Evolutionary conservation across 2,113 vertebrate genomes (phyloP), one percentile per base, ranked within the genome.

Genomic region (Leucopsar rothschildi): DNA sequence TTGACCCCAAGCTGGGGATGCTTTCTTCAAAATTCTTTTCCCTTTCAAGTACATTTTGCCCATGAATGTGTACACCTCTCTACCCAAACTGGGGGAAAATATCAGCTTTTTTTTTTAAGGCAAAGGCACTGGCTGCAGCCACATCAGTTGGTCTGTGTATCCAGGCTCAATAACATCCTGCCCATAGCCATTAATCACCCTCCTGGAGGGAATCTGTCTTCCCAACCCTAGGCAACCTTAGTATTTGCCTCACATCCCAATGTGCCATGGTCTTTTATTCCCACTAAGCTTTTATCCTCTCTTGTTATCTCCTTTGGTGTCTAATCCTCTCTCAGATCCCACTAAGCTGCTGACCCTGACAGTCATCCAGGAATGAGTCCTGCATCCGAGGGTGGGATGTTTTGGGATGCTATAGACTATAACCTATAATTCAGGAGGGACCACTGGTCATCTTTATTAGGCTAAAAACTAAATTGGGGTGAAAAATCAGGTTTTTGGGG

Each of bases 381-480:
- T 56, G 52, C 59, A n/a, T 47, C 55, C 2, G 0, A 44, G 45
- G 59, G 11, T 17, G 60, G 81, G 68, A 63, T 56, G 45, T 14
- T 77, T 52, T 21, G 57, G 66, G 60, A 31, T 83, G 72, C 72
- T 37, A 5, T 0, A 1, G 65, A 15, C 25, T 24, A 8, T 11
- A 37, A 12, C 18, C 81, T 4, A 0, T 4, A 12, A 16, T 15
- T 50, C 39, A 10, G 33, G 11, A 59, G n/a, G 29, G 78, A 94
- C 44, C 73, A 83, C 83, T 25, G 6, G 8, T 8, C 56, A 87
- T 31, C 77, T 47, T 68, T 37, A 78, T 57, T 10, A 28, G 71
- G 70, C 29, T 85, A 66, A 88, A 95, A 96, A 88, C 87, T 84
- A 92, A 96, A 82, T 31, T 86, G 72, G 68, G 42, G 47, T 65